A percentile compares a stretch with the other conserved stretches of the same genome.
Conservation (phyloP, 2,888 invertebrate species). For the Tinea semifulvella region DNA sequence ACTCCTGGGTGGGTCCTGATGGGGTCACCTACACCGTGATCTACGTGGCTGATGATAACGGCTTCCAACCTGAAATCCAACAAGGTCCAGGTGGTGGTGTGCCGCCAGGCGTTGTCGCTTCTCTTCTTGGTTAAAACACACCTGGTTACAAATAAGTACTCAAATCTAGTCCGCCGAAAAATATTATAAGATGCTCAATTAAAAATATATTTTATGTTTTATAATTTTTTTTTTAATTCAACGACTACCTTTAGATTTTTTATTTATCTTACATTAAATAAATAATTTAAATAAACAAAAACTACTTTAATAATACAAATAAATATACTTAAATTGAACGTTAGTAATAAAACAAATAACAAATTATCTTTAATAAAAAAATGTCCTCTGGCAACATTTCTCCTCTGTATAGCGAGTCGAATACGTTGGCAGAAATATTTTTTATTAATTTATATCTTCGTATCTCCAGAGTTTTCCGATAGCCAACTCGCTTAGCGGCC, state of each 20-base stretch:
- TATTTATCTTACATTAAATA: neutral
- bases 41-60: constrained; percentile 52
- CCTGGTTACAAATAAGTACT: neutral
- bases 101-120: constrained; percentile 22
- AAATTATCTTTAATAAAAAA: no score
- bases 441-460: no score
- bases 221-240: no score
- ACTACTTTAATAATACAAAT: neutral
- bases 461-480: no score
- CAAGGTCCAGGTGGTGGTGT: constrained; percentile 26
- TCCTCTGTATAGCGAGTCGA: no score
- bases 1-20: constrained; percentile 36
- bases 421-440: no score
- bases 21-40: constrained; percentile 41
- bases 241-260: no score
- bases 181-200: neutral
- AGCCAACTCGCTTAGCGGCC: no score
- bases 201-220: no score
- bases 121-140: constrained; percentile 15
- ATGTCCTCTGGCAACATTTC: no score
- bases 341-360: no score
- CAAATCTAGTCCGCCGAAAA: constrained; percentile 1
- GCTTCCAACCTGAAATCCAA: constrained; percentile 34
- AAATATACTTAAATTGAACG: neutral
- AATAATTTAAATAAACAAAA: neutral